Evolutionary conservation across 2,113 vertebrate genomes (phyloP), one percentile per base, ranked within the genome.

Genomic region (Dromiciops gliroides): DNA sequence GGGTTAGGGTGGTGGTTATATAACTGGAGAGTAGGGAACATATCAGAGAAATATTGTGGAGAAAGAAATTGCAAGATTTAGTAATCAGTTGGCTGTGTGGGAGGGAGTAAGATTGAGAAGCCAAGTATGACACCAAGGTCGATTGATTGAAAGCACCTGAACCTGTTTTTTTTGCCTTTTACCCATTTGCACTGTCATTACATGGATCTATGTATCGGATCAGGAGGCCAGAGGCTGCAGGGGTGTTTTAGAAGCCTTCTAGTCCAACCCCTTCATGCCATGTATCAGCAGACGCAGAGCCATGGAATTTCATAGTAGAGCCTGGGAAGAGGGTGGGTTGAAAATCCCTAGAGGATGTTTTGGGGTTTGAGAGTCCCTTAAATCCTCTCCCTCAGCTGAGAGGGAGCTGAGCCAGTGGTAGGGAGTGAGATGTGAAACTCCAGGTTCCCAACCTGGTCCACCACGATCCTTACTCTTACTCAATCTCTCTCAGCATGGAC

Each of bases 401-500:
- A 93, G 60, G 52, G 11, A 56, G 16, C 67, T n/a, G 37, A 44
- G 14, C 8, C 22, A 48, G 88, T 11, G 3, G 31, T 47, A 19
- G 44, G 6, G 47, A 28, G 28, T 22, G 3, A 26, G 28, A 24
- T 31, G 49, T 51, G 12, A 28, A n/a, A 25, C 48, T 16, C 8
- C 22, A 24, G 26, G 28, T 37, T 67, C 12, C 23, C 25, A 24
- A 56, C 23, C 50, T 91, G 23, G 23, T 37, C 91, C 37, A 49
- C 4, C 89, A 31, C 49, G 48, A 49, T 94, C 16, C 49, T 49
- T 96, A 53, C 9, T 25, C 24, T 92, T 95, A 94, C 83, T 93
- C 50, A 31, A 51, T 93, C 93, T 56, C 9, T 83, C 48, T 44
- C 90, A 99, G 99, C 96, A 97, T 99, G 99, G 99, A 99, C 98